Conservation (phyloP, 2,888 invertebrate genomes). For the Agrypnus murinus region DNA sequence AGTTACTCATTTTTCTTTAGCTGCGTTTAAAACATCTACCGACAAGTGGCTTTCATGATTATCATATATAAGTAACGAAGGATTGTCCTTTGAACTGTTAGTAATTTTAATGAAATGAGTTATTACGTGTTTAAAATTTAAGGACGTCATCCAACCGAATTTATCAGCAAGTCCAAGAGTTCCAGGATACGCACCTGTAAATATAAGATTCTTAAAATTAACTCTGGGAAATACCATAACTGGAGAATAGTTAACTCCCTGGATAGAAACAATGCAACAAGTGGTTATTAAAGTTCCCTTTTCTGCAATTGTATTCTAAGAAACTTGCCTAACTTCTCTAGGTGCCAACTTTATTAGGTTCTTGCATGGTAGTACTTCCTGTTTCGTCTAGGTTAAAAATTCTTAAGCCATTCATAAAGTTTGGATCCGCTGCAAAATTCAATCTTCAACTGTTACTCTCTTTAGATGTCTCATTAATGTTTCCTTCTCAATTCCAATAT, state of each 20-base stretch:
- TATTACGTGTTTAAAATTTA: not conserved
- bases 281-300: not conserved
- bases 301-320: not conserved
- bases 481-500: too few relatives aligned
- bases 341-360: not conserved
- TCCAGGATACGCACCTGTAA: not conserved
- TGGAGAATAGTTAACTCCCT: not conserved
- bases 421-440: too few relatives aligned
- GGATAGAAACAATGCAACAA: not conserved
- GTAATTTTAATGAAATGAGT: not conserved
- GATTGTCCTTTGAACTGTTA: not conserved
- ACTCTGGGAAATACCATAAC: not conserved
- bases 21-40: conserved; percentile 56
- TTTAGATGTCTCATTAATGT: too few relatives aligned
- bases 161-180: not conserved
- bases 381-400: too few relatives aligned
- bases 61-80: conserved; percentile 60
- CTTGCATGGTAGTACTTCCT: too few relatives aligned
- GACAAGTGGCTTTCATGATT: conserved; percentile 63
- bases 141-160: not conserved
- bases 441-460: too few relatives aligned
- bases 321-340: not conserved
- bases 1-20: conserved; percentile 66
- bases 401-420: too few relatives aligned
- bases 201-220: not conserved